These are phyloP conservation scores for Xenopus laevis DNA, from an alignment of 2,113 vertebrate species.

Conservation along the genomic window DNA sequence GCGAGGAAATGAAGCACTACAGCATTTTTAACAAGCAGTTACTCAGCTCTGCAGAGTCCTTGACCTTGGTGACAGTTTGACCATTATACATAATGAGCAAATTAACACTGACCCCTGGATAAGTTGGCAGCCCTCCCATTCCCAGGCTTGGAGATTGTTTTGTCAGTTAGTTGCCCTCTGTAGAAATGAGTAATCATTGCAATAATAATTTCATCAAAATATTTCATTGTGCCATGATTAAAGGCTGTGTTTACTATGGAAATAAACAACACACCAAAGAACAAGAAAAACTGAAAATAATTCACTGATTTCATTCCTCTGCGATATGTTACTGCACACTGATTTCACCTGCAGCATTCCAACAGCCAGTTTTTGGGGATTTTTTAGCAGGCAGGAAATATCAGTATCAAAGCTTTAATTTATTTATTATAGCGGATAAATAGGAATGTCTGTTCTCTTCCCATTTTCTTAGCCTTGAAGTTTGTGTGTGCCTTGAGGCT, in stretches of 20 bases:
- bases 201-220: background rate
- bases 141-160: background rate
- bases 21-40: background rate
- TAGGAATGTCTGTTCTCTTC: no score
- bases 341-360: no score
- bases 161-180: background rate
- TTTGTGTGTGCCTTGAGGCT: no score
- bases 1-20: background rate
- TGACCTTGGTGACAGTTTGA: constrained; percentile 3
- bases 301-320: no score
- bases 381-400: no score
- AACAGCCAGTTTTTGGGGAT: no score
- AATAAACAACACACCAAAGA: no score
- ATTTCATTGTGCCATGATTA: background rate
- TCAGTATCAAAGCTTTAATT: no score
- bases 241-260: background rate
- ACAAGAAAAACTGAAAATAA: no score
- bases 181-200: background rate
- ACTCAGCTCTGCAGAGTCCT: background rate
- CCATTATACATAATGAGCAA: background rate
- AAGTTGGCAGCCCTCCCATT: background rate
- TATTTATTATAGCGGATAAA: no score
- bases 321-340: no score
- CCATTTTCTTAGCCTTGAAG: no score
- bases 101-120: background rate